Conservation (phyloP, 2,113 vertebrate species). For the human region GRCh38 chr5:148061501-148062000, state of each 20-base stretch:
- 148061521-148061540: neutral
- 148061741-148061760: neutral
- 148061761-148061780: neutral
- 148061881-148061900: neutral
- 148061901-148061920: neutral
- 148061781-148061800: neutral
- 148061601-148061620: neutral
- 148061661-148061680: neutral
- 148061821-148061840: neutral
- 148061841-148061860: neutral
- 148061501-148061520: neutral
- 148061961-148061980: slow-evolving; percentile 26
- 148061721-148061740: neutral
- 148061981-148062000: slow-evolving; percentile 11
- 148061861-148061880: neutral
- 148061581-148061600: neutral
- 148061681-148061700: neutral
- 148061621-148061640: neutral
- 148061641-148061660: neutral
- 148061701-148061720: neutral
- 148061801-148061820: neutral
- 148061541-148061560: neutral
- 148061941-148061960: neutral
- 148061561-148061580: neutral
- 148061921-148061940: neutral